phyloP scores from a whole-genome alignment of 2,113 vertebrate genomes.

The Alaudala cheleensis region DNA sequence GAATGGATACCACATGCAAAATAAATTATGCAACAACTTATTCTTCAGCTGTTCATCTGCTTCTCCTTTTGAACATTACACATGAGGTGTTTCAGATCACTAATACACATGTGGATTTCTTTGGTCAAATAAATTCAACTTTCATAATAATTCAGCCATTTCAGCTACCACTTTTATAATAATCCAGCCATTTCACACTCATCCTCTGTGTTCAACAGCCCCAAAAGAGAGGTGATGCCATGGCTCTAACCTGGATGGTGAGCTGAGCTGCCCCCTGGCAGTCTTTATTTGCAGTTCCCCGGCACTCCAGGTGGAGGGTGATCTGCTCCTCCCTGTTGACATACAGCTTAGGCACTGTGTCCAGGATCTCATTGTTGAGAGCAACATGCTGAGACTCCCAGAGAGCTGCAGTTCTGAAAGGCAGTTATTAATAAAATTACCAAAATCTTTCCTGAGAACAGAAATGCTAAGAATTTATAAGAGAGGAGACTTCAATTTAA shows the following conservation, averaged over 20 bases:
- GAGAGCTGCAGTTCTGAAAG: conserved; percentile 85
- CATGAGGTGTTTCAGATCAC: neutral
- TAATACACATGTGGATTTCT: accelerated
- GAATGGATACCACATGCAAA: neutral
- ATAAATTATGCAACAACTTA: neutral
- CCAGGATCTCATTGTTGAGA: conserved; percentile 87
- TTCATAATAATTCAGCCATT: neutral
- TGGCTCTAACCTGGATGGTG: conserved; percentile 82
- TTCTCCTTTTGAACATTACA: neutral
- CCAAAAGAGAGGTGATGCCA: neutral
- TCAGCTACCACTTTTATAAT: neutral
- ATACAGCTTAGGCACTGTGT: conserved; percentile 87
- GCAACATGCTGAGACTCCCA: conserved; percentile 93
- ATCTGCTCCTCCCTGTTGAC: conserved; percentile 91
- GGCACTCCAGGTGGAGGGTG: conserved; percentile 86
- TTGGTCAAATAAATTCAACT: neutral
- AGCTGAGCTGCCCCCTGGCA: conserved; percentile 90
- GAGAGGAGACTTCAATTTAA: neutral
- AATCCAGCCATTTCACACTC: neutral
- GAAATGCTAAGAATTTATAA: neutral
- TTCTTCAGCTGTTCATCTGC: neutral
- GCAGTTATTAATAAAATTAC: neutral
- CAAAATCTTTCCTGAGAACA: neutral
- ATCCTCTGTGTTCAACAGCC: neutral
- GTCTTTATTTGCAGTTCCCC: conserved; percentile 82